Evolutionary conservation across 2,113 vertebrate species (phyloP).

Genomic region (Pseudorectes ferrugineus): DNA sequence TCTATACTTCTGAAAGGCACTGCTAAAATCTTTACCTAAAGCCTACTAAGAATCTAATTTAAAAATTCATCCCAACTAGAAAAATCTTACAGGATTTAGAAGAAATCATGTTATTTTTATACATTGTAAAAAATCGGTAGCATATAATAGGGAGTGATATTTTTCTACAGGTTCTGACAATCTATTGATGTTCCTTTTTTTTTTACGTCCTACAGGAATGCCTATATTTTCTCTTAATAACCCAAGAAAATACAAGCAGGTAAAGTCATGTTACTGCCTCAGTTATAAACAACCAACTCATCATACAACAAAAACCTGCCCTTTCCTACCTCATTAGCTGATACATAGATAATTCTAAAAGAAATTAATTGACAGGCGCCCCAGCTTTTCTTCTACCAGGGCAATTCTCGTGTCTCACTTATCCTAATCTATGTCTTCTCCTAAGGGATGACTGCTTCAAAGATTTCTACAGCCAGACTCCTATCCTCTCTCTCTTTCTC

Average conservation of each 20-base stretch:
- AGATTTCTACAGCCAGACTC: neutral
- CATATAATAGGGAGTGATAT: neutral
- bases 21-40: neutral
- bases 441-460: neutral
- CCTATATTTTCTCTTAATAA: neutral
- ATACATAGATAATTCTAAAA: neutral
- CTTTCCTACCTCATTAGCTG: neutral
- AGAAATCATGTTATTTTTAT: neutral
- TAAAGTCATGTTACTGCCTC: neutral
- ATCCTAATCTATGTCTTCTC: neutral
- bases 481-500: neutral
- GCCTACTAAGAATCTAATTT: neutral
- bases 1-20: neutral
- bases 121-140: fast-evolving
- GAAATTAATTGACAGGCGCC: neutral
- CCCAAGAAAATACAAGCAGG: neutral
- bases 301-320: neutral
- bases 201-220: neutral
- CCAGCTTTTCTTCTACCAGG: neutral
- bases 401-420: neutral
- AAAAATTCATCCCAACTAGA: neutral
- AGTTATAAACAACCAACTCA: neutral
- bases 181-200: neutral
- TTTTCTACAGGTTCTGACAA: neutral
- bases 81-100: neutral